phyloP scores from a whole-genome alignment of 1,140 invertebrate species.

The Drosophila orosa region DNA sequence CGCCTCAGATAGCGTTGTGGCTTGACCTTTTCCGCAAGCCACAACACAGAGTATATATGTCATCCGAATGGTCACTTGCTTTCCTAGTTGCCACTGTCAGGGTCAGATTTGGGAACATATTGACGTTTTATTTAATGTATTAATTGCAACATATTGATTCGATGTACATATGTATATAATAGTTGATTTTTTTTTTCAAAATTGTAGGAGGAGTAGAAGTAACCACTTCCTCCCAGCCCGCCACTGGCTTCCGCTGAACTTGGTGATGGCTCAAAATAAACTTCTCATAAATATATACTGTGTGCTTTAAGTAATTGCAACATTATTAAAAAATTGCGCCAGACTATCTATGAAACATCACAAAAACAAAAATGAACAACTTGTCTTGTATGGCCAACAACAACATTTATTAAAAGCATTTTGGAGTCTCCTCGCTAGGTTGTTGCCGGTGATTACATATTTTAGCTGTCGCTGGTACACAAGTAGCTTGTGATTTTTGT shows the following conservation, averaged over 20 bases:
- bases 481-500: slow-evolving; percentile 68
- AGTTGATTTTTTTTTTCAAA: neutral
- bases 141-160: neutral
- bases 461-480: slow-evolving; percentile 71
- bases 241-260: slow-evolving; percentile 20
- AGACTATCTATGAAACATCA: slow-evolving; percentile 46
- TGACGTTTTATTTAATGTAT: neutral
- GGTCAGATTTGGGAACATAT: neutral
- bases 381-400: slow-evolving; percentile 59
- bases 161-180: too few species aligned
- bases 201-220: too few species aligned
- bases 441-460: slow-evolving; percentile 68
- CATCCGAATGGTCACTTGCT: neutral
- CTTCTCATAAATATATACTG: slow-evolving; percentile 14
- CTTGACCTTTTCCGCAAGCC: slow-evolving; percentile 55
- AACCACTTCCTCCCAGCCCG: neutral
- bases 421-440: slow-evolving; percentile 56
- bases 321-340: slow-evolving; percentile 79
- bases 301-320: slow-evolving; percentile 73
- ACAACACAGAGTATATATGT: neutral
- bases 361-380: slow-evolving; percentile 50
- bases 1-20: slow-evolving; percentile 17
- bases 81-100: neutral
- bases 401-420: slow-evolving; percentile 82
- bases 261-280: slow-evolving; percentile 53